phyloP scores from a whole-genome alignment of 2,113 vertebrate genomes.

The Casuarius casuarius region DNA sequence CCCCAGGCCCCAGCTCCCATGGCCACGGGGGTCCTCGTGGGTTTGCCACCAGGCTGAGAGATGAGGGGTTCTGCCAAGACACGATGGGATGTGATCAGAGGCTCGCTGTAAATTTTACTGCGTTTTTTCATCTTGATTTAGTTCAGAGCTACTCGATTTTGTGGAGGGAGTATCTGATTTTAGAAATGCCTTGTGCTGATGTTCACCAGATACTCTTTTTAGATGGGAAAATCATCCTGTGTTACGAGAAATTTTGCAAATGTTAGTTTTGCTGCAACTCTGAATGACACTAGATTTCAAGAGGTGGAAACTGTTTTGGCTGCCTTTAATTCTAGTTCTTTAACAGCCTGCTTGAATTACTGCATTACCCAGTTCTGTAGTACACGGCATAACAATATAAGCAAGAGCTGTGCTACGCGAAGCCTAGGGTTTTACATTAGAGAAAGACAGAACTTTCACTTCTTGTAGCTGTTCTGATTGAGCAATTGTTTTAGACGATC shows the following conservation, averaged over 20 bases:
- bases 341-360: neutral
- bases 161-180: neutral
- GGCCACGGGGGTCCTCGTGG: too few species aligned
- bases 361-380: neutral
- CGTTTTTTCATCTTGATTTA: slow-evolving; percentile 17
- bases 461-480: neutral
- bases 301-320: neutral
- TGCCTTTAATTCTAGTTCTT: neutral
- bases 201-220: slow-evolving; percentile 27
- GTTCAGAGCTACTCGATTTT: slow-evolving; percentile 9
- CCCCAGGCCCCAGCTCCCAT: neutral
- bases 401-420: neutral
- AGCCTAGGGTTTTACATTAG: neutral
- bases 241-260: slow-evolving; percentile 27
- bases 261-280: neutral
- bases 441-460: neutral
- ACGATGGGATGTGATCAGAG: neutral
- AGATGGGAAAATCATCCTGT: slow-evolving; percentile 4
- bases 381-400: neutral
- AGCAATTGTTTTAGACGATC: neutral
- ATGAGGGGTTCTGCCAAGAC: neutral
- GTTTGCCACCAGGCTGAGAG: neutral
- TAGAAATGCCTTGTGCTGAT: slow-evolving; percentile 3
- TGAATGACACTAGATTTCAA: neutral
- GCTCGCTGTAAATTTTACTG: neutral